These are phyloP conservation scores for Argyra leucocephala DNA, from an alignment of 2,888 invertebrate species.

Conservation along the genomic window DNA sequence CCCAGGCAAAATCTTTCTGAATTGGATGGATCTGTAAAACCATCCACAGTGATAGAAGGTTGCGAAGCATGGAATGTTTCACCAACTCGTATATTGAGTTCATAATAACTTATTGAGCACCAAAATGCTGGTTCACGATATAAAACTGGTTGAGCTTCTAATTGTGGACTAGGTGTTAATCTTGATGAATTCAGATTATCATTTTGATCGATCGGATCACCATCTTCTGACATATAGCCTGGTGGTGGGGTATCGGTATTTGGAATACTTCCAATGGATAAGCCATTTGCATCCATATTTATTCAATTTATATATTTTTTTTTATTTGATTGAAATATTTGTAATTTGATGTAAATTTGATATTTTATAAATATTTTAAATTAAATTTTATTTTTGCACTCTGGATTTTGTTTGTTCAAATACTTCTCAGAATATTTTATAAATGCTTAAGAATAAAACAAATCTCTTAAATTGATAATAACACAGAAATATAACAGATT, in stretches of 20 bases:
- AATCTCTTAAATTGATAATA: background rate
- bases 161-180: constrained; percentile 53
- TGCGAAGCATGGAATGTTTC: constrained; percentile 97
- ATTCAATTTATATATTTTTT: background rate
- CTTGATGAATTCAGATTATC: constrained; percentile 75
- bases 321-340: background rate
- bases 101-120: constrained; percentile 98
- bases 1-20: constrained; percentile 95
- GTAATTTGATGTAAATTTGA: background rate
- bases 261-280: constrained; percentile 45
- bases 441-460: background rate
- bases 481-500: constrained; percentile 4
- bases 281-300: constrained; percentile 29
- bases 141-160: constrained; percentile 84
- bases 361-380: background rate
- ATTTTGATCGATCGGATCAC: constrained; percentile 89
- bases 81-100: constrained; percentile 91
- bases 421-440: background rate
- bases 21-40: constrained; percentile 97
- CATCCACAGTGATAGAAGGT: constrained; percentile 93
- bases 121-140: constrained; percentile 97
- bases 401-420: no score
- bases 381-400: background rate
- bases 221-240: constrained; percentile 96
- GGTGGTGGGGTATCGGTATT: constrained; percentile 87